Evolutionary conservation across 2,888 invertebrate genomes (phyloP), one percentile per base, ranked within the genome.

Genomic region (Alitta virens): DNA sequence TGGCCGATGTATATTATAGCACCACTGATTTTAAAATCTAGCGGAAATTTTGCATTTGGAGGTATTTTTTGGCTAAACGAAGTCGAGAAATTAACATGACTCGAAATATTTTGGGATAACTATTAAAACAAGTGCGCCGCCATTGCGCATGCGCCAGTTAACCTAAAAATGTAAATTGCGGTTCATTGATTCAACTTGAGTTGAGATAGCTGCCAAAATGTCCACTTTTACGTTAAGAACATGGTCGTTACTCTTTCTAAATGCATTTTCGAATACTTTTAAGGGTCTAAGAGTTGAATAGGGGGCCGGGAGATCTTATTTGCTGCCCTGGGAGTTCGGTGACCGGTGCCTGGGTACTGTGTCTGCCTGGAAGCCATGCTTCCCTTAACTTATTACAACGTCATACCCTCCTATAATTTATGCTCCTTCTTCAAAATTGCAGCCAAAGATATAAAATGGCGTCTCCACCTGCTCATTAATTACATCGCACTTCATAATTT

Each of bases 101-200:
- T 33, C 42, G 43, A 53, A 53, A 60, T 43, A 60, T 60, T 53
- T 60, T 49, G 18, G 60, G 60, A 52, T 60, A 61, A 56, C 55
- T 61, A 61, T 61, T 49, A 55, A 61, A 54, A 49, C 49, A 23
- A 38, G 55, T 26, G 40, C 40, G 49, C 3, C n/a, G 23, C n/a
- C 25, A 21, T 24, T 61, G 50, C 61, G 61, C 61, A 61, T 61
- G 61, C 50, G 51, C 40, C 27, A 23, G 38, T 16, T 59, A 49
- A 52, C 59, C 59, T 51, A 55, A 21, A 21, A 23, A 55, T 18
- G 49, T 14, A 33, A 40, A 33, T 21, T 40, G 55, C 21, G 38
- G 55, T 33, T 3, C 38, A 38, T 27, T 14, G 55, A 40, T 33
- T 33, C 33, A 55, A n/a, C 3, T 21, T 16, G 2, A 12, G 52